Evolutionary conservation across 2,888 invertebrate genomes (phyloP).

Genomic region (Ochropleura leucogaster): DNA sequence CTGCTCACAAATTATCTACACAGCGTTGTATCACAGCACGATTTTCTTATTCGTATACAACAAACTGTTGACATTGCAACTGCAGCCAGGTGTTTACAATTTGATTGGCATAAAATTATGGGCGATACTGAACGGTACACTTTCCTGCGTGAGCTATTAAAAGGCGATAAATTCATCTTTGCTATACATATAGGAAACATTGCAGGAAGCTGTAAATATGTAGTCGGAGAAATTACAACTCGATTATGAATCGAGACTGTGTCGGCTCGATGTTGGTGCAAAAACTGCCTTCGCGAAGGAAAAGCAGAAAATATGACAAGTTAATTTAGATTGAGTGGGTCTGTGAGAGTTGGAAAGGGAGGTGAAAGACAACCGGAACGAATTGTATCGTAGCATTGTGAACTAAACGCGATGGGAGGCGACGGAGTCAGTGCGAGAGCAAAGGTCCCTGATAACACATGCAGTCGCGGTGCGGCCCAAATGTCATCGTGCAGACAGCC

Average conservation of each 20-base stretch:
- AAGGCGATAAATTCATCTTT: slow-evolving; percentile 78
- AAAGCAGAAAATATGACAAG: slow-evolving; percentile 86
- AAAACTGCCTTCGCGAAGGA: slow-evolving; percentile 75
- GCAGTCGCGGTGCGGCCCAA: slow-evolving; percentile 64
- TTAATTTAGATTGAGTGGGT: slow-evolving; percentile 85
- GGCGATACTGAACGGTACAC: slow-evolving; percentile 75
- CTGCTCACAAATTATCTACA: slow-evolving; percentile 49
- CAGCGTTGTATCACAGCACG: slow-evolving; percentile 47
- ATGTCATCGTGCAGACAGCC: slow-evolving; percentile 71
- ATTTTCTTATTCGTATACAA: slow-evolving; percentile 57
- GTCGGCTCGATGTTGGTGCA: slow-evolving; percentile 67
- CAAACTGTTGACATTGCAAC: slow-evolving; percentile 58
- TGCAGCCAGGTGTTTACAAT: slow-evolving; percentile 62
- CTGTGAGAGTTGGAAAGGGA: slow-evolving; percentile 81
- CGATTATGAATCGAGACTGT: slow-evolving; percentile 75
- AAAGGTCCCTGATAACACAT: slow-evolving; percentile 73
- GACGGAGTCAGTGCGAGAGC: slow-evolving; percentile 69
- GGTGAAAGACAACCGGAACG: slow-evolving; percentile 84
- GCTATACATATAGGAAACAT: slow-evolving; percentile 70
- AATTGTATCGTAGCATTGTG: slow-evolving; percentile 79
- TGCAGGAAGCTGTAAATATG: slow-evolving; percentile 75
- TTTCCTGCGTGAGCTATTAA: slow-evolving; percentile 79
- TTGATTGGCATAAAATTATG: slow-evolving; percentile 77
- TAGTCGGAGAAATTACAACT: slow-evolving; percentile 76
- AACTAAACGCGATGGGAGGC: slow-evolving; percentile 73